Conservation (phyloP, 2,113 vertebrate species). For the Oreotrochilus melanogaster region DNA sequence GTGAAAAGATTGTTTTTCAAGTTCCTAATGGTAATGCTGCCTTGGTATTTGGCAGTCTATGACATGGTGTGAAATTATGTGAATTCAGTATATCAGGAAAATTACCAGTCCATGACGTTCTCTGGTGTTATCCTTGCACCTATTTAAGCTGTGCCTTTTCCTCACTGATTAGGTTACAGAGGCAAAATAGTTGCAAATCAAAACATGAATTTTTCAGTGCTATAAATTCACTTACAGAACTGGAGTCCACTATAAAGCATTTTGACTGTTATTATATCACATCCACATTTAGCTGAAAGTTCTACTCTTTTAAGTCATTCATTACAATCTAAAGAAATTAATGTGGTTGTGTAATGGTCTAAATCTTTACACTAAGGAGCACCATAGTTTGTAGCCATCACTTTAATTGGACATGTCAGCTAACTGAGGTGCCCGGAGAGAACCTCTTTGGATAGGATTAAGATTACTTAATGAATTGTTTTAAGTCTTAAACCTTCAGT, state of each 20-base stretch:
- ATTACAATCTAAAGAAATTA: neutral
- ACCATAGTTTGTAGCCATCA: conserved; percentile 74
- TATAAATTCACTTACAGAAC: neutral
- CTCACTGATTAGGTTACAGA: neutral
- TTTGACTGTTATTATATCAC: neutral
- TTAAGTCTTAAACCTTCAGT: conserved; percentile 74
- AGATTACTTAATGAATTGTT: conserved; percentile 74
- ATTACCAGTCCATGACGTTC: neutral
- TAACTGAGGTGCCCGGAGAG: conserved; percentile 81
- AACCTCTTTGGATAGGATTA: conserved; percentile 76
- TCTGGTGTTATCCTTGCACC: neutral
- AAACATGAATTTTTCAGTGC: neutral
- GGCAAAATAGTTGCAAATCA: neutral
- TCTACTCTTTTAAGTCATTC: neutral
- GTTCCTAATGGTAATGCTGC: neutral
- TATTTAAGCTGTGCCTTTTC: neutral
- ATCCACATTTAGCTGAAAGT: neutral
- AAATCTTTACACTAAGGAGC: conserved; percentile 39
- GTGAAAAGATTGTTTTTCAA: neutral
- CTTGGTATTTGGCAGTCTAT: neutral
- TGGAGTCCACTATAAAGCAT: neutral
- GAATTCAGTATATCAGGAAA: neutral
- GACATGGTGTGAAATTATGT: neutral
- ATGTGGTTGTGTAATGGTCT: neutral
- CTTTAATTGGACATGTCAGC: conserved; percentile 84